phyloP scores from a whole-genome alignment of 2,888 invertebrate genomes.

The Tanytarsus gracilentus region DNA sequence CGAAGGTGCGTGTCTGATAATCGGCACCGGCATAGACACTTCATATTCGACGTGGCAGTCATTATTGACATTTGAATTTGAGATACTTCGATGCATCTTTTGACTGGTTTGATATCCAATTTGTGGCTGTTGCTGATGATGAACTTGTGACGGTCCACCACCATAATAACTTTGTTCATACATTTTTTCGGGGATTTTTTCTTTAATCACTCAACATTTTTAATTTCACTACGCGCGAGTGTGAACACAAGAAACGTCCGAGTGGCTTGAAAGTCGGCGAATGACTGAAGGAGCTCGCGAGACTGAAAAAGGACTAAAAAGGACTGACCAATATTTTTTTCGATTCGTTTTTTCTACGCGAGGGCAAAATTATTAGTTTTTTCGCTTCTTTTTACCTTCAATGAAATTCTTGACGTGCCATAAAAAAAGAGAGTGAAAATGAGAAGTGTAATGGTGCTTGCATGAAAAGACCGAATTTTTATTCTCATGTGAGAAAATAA shows the following conservation, averaged over 20 bases:
- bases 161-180: conserved; percentile 20
- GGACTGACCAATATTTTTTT: conserved; percentile 26
- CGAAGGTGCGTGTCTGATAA: conserved; percentile 41
- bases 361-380: no score
- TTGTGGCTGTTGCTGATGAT: conserved; percentile 30
- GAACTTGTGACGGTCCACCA: no score
- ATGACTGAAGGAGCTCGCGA: background rate
- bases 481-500: no score
- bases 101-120: conserved; percentile 22
- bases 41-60: conserved; percentile 43
- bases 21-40: conserved; percentile 41
- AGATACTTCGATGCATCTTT: conserved; percentile 35
- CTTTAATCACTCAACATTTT: conserved; percentile 5
- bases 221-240: background rate
- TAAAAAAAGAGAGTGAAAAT: no score
- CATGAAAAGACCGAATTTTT: no score
- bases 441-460: no score
- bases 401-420: no score
- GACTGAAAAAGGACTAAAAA: conserved; percentile 15
- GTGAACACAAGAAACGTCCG: background rate
- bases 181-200: conserved; percentile 1
- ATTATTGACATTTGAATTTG: conserved; percentile 36
- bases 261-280: background rate
- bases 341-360: no score
- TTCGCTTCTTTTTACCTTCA: background rate